Base-by-base conservation (phyloP, 2,888 invertebrate genomes). In the Mythimna lalbum region DNA sequence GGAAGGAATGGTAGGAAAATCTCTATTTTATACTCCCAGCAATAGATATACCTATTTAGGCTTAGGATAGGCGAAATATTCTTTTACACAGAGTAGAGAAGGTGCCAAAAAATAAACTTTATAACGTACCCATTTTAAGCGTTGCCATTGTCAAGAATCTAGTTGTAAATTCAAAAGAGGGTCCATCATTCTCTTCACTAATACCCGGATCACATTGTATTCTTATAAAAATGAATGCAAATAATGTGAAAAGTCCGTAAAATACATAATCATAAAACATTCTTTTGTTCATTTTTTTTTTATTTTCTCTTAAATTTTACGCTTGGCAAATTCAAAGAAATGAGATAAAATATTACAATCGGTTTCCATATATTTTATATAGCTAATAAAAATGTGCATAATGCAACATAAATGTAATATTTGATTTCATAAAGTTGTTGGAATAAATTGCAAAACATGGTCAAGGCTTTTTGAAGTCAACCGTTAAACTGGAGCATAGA, bases 321-420 rank as follows among this genome's bases (percentile, higher is more conserved):
- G 27, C 6, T 39, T 23, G 1, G n/a, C 23, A 52, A 31, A 57
- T 31, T 31, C 17, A 23, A 47, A 57, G 17, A 43, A 76, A 9
- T 12, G 14, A 4, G 5, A 23, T 63, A 52, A 62, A 61, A 49
- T 31, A 52, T 23, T 21, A 33, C n/a, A 12, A 19, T 21, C 21
- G 43, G 60, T 27, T 73, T 52, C 19, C 14, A 57, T 23, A 43
- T 60, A 31, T 68, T 80, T 60, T 74, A 63, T 74, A 63, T 53
- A 27, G 43, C 23, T 1, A 33, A 74, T 67, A 47, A 47, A 52
- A 66, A 53, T 52, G 9, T 12, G 1, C 12, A 47, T 27, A 57
- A 21, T 17, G 47, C n/a, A 55, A 62, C n/a, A 73, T 73, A 79
- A 55, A 76, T 36, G 19, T 59, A 43, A 9, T 50, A 63, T 59